phyloP scores from a whole-genome alignment of 2,797 vertebrate species.

The Notolabrus celidotus region DNA sequence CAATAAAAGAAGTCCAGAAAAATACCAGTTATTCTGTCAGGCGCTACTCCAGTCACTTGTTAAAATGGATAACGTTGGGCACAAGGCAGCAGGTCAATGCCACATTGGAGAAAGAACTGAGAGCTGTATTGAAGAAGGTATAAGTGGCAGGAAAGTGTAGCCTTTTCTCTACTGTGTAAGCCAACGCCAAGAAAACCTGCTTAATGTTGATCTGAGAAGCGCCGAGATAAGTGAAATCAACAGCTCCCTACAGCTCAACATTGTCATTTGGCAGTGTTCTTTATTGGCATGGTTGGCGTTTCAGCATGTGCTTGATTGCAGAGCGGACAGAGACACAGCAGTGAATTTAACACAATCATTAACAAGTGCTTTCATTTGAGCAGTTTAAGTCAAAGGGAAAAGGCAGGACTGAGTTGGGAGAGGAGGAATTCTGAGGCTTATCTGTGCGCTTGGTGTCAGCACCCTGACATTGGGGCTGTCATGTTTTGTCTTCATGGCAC shows the following conservation, averaged over 20 bases:
- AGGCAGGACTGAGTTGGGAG: neutral
- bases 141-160: neutral
- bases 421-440: neutral
- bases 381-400: neutral
- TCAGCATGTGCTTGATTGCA: slow-evolving; percentile 1
- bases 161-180: neutral
- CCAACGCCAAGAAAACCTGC: neutral
- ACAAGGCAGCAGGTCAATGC: neutral
- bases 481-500: slow-evolving; percentile 12
- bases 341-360: neutral
- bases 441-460: neutral
- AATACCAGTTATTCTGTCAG: slow-evolving; percentile 15
- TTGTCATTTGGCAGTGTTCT: neutral
- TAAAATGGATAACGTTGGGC: too few species aligned
- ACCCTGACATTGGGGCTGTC: neutral
- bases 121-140: neutral
- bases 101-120: neutral
- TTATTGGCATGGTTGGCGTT: neutral
- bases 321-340: neutral
- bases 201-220: neutral
- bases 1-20: neutral
- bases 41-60: neutral
- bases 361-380: neutral
- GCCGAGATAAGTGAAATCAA: neutral
- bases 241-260: neutral